Evolutionary conservation across 2,113 vertebrate genomes (phyloP), one percentile per base, ranked within the genome.

Genomic region (Morone chrysops): DNA sequence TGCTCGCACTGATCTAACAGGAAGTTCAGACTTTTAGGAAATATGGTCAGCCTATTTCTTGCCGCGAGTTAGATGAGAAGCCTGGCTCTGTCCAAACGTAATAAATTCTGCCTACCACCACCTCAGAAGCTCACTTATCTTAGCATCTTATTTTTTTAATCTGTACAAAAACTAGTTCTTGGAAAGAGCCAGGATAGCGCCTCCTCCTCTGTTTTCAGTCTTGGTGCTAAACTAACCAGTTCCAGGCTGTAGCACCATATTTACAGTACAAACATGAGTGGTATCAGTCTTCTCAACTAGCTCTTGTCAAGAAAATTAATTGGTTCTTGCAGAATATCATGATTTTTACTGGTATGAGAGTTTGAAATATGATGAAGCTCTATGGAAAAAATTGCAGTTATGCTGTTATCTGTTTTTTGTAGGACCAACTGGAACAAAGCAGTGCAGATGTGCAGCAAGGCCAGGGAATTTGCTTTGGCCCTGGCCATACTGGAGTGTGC

Each of bases 381-480:
- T 31, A 31, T 31, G 31, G 31, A 31, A 31, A 4, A 31, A 31
- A 31, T 31, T 8, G 51, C 38, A 56, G 31, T 18, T 68, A 5
- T 47, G 20, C 50, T 57, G 38, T 57, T 36, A 25, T 50, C 4
- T 47, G 9, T 1, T 62, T 45, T 78, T 61, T 48, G 13, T 5
- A 99, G 98, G 93, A 97, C 96, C 86, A 99, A 99, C 94, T 99
- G 98, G 98, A 99, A 98, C 93, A 99, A 99, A 87, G 98, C 98
- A 12, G 98, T 99, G 75, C 98, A 99, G 93, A 99, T 99, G 98
- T 99, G 98, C 93, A 99, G 97, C 92, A 99, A 99, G 81, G 98
- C 98, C 20, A 93, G 98, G 90, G 98, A 99, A 88, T 99, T 99
- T 92, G 98, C 98, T 47, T 88, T 99, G 89, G 98, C 98, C 2